These are phyloP conservation scores for Pocota personata DNA, from an alignment of 2,888 invertebrate genomes.

Conservation along the genomic window DNA sequence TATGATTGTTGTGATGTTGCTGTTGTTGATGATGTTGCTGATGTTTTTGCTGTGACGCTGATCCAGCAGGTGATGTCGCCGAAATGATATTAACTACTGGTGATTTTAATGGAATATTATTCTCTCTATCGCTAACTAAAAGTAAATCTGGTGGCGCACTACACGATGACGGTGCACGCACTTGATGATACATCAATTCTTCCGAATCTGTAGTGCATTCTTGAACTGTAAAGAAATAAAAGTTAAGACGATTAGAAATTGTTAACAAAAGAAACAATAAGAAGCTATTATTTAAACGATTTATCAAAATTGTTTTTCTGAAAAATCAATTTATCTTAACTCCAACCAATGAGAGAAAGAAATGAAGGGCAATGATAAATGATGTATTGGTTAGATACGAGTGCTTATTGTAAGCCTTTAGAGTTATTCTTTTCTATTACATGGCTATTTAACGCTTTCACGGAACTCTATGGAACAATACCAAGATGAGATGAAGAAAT, in stretches of 20 bases:
- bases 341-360: neutral
- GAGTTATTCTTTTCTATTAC: neutral
- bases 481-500: neutral
- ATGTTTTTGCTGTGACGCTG: conserved; percentile 74
- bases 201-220: conserved; percentile 89
- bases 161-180: conserved; percentile 85
- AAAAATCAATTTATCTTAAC: conserved; percentile 16
- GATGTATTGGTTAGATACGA: too few relatives aligned
- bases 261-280: neutral
- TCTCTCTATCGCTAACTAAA: conserved; percentile 85
- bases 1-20: conserved; percentile 51
- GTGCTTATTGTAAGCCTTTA: neutral
- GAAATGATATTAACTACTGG: conserved; percentile 81
- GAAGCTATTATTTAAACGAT: conserved; percentile 9
- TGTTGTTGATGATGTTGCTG: conserved; percentile 71
- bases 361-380: conserved; percentile 36
- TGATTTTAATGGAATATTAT: conserved; percentile 80
- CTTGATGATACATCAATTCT: conserved; percentile 86
- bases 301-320: conserved; percentile 11
- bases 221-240: conserved; percentile 84
- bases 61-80: conserved; percentile 77
- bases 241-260: conserved; percentile 20
- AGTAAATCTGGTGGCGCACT: conserved; percentile 86
- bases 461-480: neutral
- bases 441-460: neutral